Conservation (phyloP, 2,888 invertebrate genomes). For the Rhorus exstirpatorius region DNA sequence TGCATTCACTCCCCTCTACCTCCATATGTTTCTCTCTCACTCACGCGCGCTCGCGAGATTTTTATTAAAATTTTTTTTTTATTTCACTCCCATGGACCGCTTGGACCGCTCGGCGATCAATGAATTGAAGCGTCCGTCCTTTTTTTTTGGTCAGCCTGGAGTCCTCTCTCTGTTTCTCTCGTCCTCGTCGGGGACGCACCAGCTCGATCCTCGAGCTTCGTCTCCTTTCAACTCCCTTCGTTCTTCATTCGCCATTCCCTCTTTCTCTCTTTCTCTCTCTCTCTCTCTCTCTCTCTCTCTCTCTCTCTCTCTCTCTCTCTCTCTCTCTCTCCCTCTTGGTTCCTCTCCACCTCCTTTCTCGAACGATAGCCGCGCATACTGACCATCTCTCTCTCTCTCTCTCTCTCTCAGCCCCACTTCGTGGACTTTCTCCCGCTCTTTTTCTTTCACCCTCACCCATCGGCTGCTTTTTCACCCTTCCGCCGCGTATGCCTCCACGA, state of each 20-base stretch:
- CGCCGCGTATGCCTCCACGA: constrained; percentile 59
- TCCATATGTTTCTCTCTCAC: constrained; percentile 48
- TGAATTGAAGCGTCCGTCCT: constrained; percentile 85
- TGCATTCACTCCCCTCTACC: constrained; percentile 43
- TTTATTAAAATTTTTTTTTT: constrained; percentile 72
- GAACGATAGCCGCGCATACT: constrained; percentile 66
- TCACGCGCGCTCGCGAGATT: constrained; percentile 23
- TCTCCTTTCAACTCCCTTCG: constrained; percentile 72
- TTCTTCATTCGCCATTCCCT: constrained; percentile 67
- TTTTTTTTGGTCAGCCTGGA: constrained; percentile 85
- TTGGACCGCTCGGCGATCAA: constrained; percentile 85
- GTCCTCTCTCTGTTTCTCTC: constrained; percentile 67
- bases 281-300: constrained; percentile 64
- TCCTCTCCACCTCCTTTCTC: constrained; percentile 67
- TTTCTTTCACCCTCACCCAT: constrained; percentile 80
- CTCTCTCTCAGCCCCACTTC: constrained; percentile 71
- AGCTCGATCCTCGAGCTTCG: constrained; percentile 77
- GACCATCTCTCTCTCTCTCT: constrained; percentile 74
- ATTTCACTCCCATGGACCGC: constrained; percentile 82
- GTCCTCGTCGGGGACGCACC: constrained; percentile 68
- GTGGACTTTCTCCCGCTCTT: constrained; percentile 74
- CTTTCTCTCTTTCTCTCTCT: constrained; percentile 61
- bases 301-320: constrained; percentile 51
- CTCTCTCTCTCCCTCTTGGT: constrained; percentile 50
- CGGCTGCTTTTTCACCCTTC: constrained; percentile 77